phyloP scores from a whole-genome alignment of 2,888 invertebrate genomes.

The Cryptocephalus primarius region DNA sequence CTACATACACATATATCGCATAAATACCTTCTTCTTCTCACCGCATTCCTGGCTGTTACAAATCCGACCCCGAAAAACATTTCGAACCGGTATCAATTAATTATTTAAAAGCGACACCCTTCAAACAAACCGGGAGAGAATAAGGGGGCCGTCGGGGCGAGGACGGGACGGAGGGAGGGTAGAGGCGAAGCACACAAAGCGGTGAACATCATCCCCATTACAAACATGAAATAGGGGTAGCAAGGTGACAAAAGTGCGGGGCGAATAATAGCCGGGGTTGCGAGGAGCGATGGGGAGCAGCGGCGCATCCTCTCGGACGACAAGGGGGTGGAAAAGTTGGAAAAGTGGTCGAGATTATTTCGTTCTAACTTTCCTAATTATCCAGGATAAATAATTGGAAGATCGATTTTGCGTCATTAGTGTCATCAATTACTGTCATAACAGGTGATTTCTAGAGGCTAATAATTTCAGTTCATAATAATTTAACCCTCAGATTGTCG shows the following conservation, averaged over 20 bases:
- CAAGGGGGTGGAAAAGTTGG: too few species aligned
- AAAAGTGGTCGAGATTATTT: too few species aligned
- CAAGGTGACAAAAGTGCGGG: constrained; percentile 12
- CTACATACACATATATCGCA: background rate
- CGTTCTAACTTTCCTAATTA: too few species aligned
- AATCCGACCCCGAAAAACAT: background rate
- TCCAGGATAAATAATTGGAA: too few species aligned
- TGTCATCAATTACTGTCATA: too few species aligned
- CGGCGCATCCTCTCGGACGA: background rate
- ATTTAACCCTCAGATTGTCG: too few species aligned
- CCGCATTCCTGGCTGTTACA: background rate
- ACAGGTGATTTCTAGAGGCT: too few species aligned
- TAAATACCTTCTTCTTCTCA: background rate
- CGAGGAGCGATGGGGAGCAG: background rate
- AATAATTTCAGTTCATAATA: too few species aligned
- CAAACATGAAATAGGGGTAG: constrained; percentile 9
- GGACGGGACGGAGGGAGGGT: background rate
- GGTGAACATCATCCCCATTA: constrained; percentile 9
- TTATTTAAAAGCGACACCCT: constrained; percentile 7
- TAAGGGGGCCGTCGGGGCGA: background rate
- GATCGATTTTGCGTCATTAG: too few species aligned
- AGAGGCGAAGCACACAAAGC: constrained; percentile 3
- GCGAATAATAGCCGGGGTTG: background rate
- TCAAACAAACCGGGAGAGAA: background rate
- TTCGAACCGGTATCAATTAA: constrained; percentile 9